These are phyloP conservation scores for Diarsia mendica DNA, from an alignment of 2,888 invertebrate genomes.

Conservation along the genomic window DNA sequence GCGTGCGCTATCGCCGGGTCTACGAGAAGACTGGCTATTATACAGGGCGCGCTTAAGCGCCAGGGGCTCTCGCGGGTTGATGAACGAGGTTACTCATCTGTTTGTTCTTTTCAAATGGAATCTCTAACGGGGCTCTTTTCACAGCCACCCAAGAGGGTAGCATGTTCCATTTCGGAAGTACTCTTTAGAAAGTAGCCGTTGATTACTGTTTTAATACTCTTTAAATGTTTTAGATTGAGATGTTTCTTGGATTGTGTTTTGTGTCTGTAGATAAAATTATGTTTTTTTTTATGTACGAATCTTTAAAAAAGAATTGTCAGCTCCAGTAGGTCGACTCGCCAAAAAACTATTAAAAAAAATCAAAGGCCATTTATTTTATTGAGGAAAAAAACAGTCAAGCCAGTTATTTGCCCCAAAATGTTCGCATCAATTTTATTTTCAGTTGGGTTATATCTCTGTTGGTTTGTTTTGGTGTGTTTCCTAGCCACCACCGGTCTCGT, in stretches of 20 bases:
- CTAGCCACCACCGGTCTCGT: constrained; percentile 31
- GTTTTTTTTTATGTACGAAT: no score
- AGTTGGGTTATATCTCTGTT: constrained; percentile 36
- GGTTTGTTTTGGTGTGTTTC: constrained; percentile 40
- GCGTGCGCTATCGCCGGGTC: constrained; percentile 69
- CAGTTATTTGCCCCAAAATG: constrained; percentile 29
- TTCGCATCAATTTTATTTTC: constrained; percentile 47
- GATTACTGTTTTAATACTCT: constrained; percentile 55
- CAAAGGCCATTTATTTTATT: constrained; percentile 8
- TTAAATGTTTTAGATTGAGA: constrained; percentile 26
- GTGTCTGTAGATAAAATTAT: not conserved
- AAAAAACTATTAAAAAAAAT: constrained; percentile 4
- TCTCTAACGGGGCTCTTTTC: constrained; percentile 73
- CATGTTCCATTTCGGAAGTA: constrained; percentile 65
- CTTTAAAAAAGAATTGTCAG: no score
- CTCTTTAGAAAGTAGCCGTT: constrained; percentile 48
- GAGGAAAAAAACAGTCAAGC: not conserved
- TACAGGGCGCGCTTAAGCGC: constrained; percentile 65
- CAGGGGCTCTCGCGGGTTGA: constrained; percentile 66
- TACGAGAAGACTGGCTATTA: constrained; percentile 72
- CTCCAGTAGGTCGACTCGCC: not conserved
- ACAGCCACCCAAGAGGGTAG: constrained; percentile 69
- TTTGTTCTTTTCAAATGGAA: constrained; percentile 77
- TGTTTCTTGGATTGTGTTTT: not conserved
- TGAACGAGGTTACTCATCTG: constrained; percentile 77